Conservation (phyloP, 2,888 invertebrate genomes). For the Heliconius aoede region DNA sequence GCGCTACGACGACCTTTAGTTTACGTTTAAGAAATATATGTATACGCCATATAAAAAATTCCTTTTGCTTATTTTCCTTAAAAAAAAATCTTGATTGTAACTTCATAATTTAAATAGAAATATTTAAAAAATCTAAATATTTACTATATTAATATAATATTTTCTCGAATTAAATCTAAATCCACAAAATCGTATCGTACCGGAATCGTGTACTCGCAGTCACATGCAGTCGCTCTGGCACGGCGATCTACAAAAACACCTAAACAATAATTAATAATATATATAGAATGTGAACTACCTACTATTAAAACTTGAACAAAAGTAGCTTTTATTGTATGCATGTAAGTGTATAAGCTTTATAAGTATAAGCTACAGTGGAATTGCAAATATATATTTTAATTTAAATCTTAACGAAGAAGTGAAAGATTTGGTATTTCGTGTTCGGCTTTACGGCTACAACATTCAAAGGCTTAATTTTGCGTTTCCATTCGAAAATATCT, state of each 20-base stretch:
- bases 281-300: neutral
- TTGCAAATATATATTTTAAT: conserved; percentile 19
- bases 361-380: conserved; percentile 10
- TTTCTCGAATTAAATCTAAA: no score
- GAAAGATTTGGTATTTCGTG: conserved; percentile 30
- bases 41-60: neutral
- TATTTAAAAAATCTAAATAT: no score
- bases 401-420: conserved; percentile 32
- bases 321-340: no score
- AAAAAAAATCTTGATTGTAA: no score
- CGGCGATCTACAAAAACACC: no score
- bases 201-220: no score
- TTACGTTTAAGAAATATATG: neutral
- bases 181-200: no score
- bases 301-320: neutral
- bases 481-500: conserved; percentile 41
- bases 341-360: no score
- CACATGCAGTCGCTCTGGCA: no score
- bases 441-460: conserved; percentile 20
- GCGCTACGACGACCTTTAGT: no score
- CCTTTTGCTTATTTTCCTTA: neutral
- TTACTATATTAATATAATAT: no score
- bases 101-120: no score
- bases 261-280: neutral
- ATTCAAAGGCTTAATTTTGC: conserved; percentile 36